A percentile compares a stretch with the other conserved stretches of the same genome.
These are phyloP conservation scores for Odontamblyopus lacepedii DNA, from an alignment of 2,797 vertebrate genomes.

Conservation along the genomic window DNA sequence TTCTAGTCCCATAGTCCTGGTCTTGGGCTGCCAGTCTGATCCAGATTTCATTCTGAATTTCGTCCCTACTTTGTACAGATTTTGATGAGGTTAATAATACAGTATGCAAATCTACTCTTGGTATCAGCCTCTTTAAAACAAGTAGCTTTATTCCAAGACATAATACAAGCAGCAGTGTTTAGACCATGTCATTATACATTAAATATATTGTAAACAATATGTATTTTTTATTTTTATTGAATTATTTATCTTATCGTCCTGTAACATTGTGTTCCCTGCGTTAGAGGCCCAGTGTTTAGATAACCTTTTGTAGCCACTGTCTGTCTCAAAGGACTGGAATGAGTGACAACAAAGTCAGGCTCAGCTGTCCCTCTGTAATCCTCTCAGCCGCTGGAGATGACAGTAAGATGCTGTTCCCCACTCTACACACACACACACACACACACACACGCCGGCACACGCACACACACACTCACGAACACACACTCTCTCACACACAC, in stretches of 20 bases:
- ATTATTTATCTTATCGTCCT: background rate
- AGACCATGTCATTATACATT: background rate
- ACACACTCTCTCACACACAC: background rate
- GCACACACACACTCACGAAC: conserved; percentile 14
- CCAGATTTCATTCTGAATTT: background rate
- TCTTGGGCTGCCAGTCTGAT: background rate
- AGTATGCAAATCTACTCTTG: too few relatives aligned
- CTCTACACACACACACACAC: background rate
- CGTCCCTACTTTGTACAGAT: too few relatives aligned
- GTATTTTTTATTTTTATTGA: background rate
- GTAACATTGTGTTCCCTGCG: background rate
- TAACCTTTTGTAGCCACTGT: conserved; percentile 41
- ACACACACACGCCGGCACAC: conserved; percentile 12
- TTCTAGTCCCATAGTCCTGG: background rate
- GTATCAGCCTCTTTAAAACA: too few relatives aligned
- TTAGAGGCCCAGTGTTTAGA: background rate
- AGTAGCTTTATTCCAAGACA: too few relatives aligned
- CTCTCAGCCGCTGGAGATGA: conserved; percentile 66
- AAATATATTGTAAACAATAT: background rate
- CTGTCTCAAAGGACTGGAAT: conserved; percentile 30
- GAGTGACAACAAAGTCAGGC: conserved; percentile 52
- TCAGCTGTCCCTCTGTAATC: conserved; percentile 64
- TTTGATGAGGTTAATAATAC: too few relatives aligned
- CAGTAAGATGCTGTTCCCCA: conserved; percentile 63
- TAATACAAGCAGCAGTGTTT: background rate